phyloP scores from a whole-genome alignment of 2,888 invertebrate genomes.

The Pseudeuparius sepicola region DNA sequence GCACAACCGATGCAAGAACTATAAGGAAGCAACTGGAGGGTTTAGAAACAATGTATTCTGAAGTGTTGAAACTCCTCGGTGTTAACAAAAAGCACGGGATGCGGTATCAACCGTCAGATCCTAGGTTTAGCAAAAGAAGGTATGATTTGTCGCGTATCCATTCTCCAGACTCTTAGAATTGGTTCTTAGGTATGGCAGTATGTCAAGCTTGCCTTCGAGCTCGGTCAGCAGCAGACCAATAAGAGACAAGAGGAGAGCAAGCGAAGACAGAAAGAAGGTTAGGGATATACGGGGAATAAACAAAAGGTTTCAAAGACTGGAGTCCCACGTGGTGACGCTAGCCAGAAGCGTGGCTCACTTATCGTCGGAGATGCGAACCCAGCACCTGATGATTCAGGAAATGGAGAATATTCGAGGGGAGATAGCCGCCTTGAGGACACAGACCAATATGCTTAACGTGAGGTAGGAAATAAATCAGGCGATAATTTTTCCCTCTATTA shows the following conservation, averaged over 20 bases:
- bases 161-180: not conserved
- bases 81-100: conserved; percentile 42
- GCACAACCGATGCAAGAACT: conserved; percentile 65
- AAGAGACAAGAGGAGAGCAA: conserved; percentile 55
- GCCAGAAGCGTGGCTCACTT: conserved; percentile 85
- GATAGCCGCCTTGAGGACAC: conserved; percentile 64
- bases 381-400: conserved; percentile 82
- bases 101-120: conserved; percentile 47
- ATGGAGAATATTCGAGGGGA: conserved; percentile 80
- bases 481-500: not conserved
- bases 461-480: conserved; percentile 25
- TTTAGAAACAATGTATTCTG: conserved; percentile 78
- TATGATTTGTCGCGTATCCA: not conserved
- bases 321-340: conserved; percentile 84
- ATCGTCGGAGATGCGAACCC: conserved; percentile 84
- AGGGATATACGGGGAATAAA: conserved; percentile 65
- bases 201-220: conserved; percentile 74
- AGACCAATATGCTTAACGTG: conserved; percentile 49
- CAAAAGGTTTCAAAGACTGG: conserved; percentile 77
- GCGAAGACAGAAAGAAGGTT: conserved; percentile 65
- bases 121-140: conserved; percentile 40
- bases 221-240: conserved; percentile 72
- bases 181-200: conserved; percentile 58
- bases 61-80: conserved; percentile 58
- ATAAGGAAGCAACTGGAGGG: conserved; percentile 74